Evolutionary conservation across 2,888 invertebrate genomes (phyloP).

Genomic region (Romanomermis culicivorax): DNA sequence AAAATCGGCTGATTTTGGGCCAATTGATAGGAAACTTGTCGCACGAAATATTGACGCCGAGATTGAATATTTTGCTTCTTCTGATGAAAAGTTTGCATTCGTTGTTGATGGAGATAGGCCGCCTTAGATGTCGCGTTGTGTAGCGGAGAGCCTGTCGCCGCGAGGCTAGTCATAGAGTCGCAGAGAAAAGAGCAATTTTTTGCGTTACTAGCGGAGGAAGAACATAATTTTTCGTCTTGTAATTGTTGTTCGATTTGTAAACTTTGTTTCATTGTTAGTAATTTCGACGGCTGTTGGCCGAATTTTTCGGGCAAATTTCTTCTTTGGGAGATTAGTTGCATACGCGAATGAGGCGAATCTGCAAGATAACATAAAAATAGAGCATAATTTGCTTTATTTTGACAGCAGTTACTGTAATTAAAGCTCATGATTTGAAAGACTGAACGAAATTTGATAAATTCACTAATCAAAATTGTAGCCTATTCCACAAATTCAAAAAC

Average conservation of each 20-base stretch:
- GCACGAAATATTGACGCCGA: slow-evolving; percentile 19
- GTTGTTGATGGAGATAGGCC: slow-evolving; percentile 23
- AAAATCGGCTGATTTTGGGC: slow-evolving; percentile 20
- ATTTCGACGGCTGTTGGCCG: slow-evolving; percentile 29
- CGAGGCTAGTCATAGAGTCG: background rate
- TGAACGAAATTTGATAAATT: no score
- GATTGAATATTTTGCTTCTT: slow-evolving; percentile 27
- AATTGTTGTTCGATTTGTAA: slow-evolving; percentile 29
- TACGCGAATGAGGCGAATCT: no score
- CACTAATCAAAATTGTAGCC: no score
- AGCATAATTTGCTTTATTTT: no score
- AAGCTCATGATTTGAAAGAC: no score
- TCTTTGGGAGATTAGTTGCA: no score
- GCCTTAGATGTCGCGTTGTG: background rate
- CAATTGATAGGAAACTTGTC: slow-evolving; percentile 28
- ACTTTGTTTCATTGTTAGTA: slow-evolving; percentile 30
- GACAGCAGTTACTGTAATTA: no score
- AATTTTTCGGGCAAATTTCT: slow-evolving; percentile 29
- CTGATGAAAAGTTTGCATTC: slow-evolving; percentile 24
- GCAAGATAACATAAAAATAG: no score
- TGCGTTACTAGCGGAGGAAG: no score
- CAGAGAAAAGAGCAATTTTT: no score
- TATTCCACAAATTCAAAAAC: no score
- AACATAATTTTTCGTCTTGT: slow-evolving; percentile 13
- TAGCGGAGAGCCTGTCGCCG: background rate